Conservation (phyloP, 2,797 vertebrate genomes). For the Enteromius anoplus region DNA sequence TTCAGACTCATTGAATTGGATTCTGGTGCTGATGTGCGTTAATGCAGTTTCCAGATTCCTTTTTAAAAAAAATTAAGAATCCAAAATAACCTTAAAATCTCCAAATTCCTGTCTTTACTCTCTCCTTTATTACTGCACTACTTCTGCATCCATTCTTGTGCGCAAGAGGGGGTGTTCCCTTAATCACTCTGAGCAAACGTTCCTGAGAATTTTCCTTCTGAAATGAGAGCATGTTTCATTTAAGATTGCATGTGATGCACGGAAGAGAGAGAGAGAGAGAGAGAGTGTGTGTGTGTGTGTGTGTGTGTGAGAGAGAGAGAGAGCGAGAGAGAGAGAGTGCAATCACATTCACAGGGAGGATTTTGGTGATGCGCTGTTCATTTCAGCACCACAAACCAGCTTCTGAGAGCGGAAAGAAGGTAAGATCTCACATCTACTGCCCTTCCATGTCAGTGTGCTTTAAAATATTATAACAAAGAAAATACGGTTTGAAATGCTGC, state of each 20-base stretch:
- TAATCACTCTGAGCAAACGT: not conserved
- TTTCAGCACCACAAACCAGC: slow-evolving; percentile 72
- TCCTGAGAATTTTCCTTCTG: not conserved
- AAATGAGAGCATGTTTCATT: slow-evolving; percentile 38
- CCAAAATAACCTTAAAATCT: not conserved
- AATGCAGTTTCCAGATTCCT: not conserved
- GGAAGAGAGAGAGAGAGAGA: not conserved
- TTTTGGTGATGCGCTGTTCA: slow-evolving; percentile 77
- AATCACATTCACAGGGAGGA: slow-evolving; percentile 78
- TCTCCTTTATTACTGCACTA: not conserved
- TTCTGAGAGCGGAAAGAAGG: slow-evolving; percentile 19
- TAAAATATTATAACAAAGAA: not conserved
- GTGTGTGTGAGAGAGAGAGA: not conserved
- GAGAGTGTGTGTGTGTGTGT: not conserved
- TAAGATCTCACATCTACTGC: slow-evolving; percentile 20
- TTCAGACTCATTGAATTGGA: not conserved
- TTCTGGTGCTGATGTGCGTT: not conserved
- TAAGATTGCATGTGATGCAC: slow-evolving; percentile 2
- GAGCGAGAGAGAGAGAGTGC: slow-evolving; percentile 62
- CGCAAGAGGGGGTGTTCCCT: slow-evolving; percentile 9
- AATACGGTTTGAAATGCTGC: not conserved
- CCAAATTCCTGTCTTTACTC: not conserved
- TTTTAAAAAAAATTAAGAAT: not conserved
- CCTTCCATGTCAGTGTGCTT: not conserved
- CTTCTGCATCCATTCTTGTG: not conserved